Evolutionary conservation across 2,797 vertebrate species (phyloP), one percentile per base, ranked within the genome.

Genomic region (Gallinago stenura): DNA sequence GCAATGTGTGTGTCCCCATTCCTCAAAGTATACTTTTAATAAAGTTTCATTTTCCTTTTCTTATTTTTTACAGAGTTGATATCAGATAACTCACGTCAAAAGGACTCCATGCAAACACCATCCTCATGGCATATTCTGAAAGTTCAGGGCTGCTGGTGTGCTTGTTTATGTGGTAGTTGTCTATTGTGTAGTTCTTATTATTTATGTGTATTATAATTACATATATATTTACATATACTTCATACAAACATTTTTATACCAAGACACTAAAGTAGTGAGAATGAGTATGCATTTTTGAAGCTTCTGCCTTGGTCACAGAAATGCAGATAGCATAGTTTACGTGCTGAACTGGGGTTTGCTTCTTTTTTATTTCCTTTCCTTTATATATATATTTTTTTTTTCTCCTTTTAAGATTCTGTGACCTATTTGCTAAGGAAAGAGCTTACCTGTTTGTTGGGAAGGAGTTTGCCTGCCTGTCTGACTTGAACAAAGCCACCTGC

Each of bases 1-100:
- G 20, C 1, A 30, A 58, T 6, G 3, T 2, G 9, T 2, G 6
- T 15, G 2, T 8, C 15, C 30, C 4, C 4, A 7, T 5, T 25
- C 45, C 41, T 45, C 25, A 83, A 53, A 50, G 10, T 21, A 10
- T 9, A 24, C 4, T 62, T 77, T 37, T 41, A 45, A 50, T 19
- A 3, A 33, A 26, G 6, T 58, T 80, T 66, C 3, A 3, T 3
- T 33, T 56, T 31, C 1, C 9, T 87, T 62, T 21, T 16, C 12
- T 60, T 72, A 1, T 4, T 37, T 85, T 85, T 87, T n/a, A 39
- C 11, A 25, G 46, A 48, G 46, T 48, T 48, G 16, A 4, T 81
- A 9, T 15, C 19, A 41, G 81, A 19, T 18, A 72, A 14, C 16
- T 41, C 15, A 41, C 71, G 15, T 30, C 24, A 57, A 24, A 4